phyloP scores from a whole-genome alignment of 2,113 vertebrate species.

The Pionites leucogaster region DNA sequence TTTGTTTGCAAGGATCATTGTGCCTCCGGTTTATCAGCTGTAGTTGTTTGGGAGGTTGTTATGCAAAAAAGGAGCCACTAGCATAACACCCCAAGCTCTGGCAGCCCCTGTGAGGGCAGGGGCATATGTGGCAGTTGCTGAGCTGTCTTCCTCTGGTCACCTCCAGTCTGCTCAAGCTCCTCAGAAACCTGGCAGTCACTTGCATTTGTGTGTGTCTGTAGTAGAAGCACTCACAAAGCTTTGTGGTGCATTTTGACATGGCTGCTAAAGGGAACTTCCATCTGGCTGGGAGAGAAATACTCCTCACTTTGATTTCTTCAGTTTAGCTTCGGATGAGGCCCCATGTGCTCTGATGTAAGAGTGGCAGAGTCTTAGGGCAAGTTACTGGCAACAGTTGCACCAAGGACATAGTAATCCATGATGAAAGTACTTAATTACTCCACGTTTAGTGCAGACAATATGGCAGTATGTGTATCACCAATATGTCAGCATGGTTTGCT shows the following conservation, averaged over 20 bases:
- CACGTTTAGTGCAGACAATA: background rate
- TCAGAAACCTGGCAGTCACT: background rate
- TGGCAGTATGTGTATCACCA: background rate
- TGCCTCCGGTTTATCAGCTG: background rate
- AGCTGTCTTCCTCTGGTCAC: background rate
- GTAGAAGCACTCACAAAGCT: background rate
- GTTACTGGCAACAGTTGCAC: background rate
- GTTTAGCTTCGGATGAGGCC: background rate
- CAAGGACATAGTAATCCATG: background rate
- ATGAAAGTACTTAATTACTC: slow-evolving; percentile 33
- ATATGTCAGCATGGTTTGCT: background rate
- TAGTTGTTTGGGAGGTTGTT: background rate
- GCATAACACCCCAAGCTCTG: background rate
- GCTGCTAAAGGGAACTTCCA: background rate
- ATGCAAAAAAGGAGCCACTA: background rate
- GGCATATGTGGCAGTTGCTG: background rate
- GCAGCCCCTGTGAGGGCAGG: background rate
- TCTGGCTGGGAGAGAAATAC: background rate
- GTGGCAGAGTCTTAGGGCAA: background rate
- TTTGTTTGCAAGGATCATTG: fast-evolving
- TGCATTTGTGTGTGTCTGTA: background rate
- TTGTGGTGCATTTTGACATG: background rate
- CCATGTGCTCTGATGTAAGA: fast-evolving
- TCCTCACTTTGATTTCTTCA: background rate
- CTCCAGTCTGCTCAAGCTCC: fast-evolving